Conservation (phyloP, 1,140 invertebrate species). For the Notospermus geniculatus region DNA sequence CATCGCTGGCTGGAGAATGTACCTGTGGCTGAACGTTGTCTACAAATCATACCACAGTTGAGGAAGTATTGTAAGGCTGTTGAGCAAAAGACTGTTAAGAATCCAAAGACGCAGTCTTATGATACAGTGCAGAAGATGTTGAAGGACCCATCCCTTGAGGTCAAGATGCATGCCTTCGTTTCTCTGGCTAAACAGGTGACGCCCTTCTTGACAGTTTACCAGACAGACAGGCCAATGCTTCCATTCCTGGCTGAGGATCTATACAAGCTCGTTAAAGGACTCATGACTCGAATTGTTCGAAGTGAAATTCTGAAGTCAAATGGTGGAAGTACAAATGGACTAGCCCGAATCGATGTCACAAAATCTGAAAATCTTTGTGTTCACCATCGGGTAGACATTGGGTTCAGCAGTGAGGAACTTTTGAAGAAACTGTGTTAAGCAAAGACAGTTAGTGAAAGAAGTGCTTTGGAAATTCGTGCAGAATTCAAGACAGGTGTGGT, state of each 20-base stretch:
- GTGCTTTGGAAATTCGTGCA: background rate
- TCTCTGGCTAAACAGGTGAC: background rate
- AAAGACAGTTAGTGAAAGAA: background rate
- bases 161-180: background rate
- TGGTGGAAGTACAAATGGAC: background rate
- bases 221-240: background rate
- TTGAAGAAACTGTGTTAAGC: background rate
- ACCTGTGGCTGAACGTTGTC: slow-evolving; percentile 10
- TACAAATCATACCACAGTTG: no score
- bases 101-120: no score
- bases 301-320: background rate
- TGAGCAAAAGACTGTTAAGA: no score
- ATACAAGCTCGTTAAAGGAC: background rate
- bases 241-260: background rate
- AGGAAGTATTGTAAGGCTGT: no score
- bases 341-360: background rate
- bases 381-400: background rate
- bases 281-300: background rate
- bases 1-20: slow-evolving; percentile 23
- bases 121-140: background rate
- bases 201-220: background rate
- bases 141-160: background rate
- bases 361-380: background rate
- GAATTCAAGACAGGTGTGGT: background rate
- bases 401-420: background rate